phyloP scores from a whole-genome alignment of 1,140 invertebrate species.

The Laupala kohalensis region DNA sequence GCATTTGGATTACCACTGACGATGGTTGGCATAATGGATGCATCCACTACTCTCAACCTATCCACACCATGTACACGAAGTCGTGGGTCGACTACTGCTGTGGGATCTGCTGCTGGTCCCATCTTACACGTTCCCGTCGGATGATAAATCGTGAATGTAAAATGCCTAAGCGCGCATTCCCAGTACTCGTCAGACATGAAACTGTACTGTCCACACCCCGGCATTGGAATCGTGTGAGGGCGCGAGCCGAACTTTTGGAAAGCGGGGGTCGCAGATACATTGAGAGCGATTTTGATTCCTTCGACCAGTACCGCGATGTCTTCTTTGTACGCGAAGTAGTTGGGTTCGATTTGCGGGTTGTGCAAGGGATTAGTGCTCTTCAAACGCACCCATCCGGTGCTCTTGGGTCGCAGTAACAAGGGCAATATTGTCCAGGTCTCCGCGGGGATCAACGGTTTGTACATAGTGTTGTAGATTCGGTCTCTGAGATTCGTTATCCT shows the following conservation, averaged over 20 bases:
- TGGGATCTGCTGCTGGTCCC: slow-evolving; percentile 59
- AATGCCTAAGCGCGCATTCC: slow-evolving; percentile 67
- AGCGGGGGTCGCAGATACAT: slow-evolving; percentile 59
- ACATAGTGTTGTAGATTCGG: slow-evolving; percentile 69
- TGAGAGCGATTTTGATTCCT: slow-evolving; percentile 68
- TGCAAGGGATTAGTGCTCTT: slow-evolving; percentile 63
- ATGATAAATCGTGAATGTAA: slow-evolving; percentile 77
- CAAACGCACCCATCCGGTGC: slow-evolving; percentile 66
- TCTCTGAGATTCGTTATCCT: slow-evolving; percentile 64
- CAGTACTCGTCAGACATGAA: slow-evolving; percentile 68
- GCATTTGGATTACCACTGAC: slow-evolving; percentile 72
- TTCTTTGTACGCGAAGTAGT: slow-evolving; percentile 71
- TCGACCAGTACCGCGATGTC: slow-evolving; percentile 63
- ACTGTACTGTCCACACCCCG: slow-evolving; percentile 52
- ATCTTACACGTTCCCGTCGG: slow-evolving; percentile 75
- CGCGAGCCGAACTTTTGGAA: slow-evolving; percentile 68
- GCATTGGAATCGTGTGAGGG: slow-evolving; percentile 62
- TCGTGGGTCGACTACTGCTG: slow-evolving; percentile 68
- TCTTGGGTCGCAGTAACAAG: slow-evolving; percentile 64
- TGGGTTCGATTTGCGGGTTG: slow-evolving; percentile 76
- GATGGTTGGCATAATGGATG: slow-evolving; percentile 66
- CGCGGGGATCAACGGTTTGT: slow-evolving; percentile 58
- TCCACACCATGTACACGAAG: slow-evolving; percentile 58
- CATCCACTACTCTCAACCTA: slow-evolving; percentile 58
- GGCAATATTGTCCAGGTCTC: slow-evolving; percentile 78